Conservation (phyloP, 2,797 vertebrate genomes). For the Enoplosus armatus region DNA sequence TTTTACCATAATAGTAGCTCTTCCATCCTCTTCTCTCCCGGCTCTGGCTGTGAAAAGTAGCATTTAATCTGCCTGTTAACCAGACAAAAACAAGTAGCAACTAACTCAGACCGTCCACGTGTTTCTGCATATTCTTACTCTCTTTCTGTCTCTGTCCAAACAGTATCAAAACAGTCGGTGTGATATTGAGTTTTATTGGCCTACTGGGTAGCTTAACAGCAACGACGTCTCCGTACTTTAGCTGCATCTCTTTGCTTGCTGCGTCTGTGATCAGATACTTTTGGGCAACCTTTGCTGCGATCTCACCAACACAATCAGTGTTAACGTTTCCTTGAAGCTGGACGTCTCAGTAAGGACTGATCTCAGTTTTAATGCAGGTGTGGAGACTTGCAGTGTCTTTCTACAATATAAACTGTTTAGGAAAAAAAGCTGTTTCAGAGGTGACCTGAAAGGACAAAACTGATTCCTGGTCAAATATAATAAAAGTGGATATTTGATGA, state of each 20-base stretch:
- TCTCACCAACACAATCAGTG: slow-evolving; percentile 47
- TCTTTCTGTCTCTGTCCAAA: slow-evolving; percentile 37
- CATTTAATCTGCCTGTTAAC: slow-evolving; percentile 67
- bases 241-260: slow-evolving; percentile 51
- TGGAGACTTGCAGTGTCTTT: slow-evolving; percentile 36
- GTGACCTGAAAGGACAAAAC: slow-evolving; percentile 43
- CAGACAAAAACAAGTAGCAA: slow-evolving; percentile 64
- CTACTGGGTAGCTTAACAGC: slow-evolving; percentile 45
- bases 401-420: slow-evolving; percentile 28
- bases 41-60: slow-evolving; percentile 74
- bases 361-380: slow-evolving; percentile 28
- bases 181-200: slow-evolving; percentile 40
- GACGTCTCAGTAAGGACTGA: slow-evolving; percentile 32
- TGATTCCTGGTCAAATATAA: slow-evolving; percentile 50
- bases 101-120: slow-evolving; percentile 43
- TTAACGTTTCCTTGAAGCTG: slow-evolving; percentile 47
- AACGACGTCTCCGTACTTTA: slow-evolving; percentile 44
- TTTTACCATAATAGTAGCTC: slow-evolving; percentile 43
- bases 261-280: slow-evolving; percentile 28
- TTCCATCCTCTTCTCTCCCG: slow-evolving; percentile 50
- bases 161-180: slow-evolving; percentile 18
- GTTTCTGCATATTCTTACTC: slow-evolving; percentile 45
- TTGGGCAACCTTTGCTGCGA: neutral
- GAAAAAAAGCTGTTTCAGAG: slow-evolving; percentile 10
- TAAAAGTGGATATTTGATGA: slow-evolving; percentile 45